Percentiles rank a stretch among this genome's conserved stretches.
phyloP scores from a whole-genome alignment of 92 coral and sea anemone species.

The Epizoanthus scotinus region DNA sequence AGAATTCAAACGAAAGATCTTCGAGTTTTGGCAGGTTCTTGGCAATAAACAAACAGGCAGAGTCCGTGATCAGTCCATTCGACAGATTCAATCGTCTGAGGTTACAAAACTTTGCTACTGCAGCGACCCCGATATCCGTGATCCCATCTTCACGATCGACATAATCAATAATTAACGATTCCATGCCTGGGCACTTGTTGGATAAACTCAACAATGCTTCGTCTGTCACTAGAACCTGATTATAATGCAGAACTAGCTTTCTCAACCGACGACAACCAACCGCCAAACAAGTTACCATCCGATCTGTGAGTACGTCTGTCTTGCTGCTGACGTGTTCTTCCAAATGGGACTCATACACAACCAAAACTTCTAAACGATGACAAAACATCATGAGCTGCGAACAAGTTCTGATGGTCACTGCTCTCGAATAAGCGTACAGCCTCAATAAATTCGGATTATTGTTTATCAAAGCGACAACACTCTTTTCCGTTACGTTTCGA shows the following conservation, averaged over 20 bases:
- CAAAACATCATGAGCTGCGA: constrained; percentile 61
- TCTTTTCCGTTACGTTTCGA: constrained; percentile 80
- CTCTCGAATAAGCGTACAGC: constrained; percentile 83
- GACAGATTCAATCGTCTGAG: constrained; percentile 84
- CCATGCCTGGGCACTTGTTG: constrained; percentile 76
- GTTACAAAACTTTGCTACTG: constrained; percentile 84
- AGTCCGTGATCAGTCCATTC: constrained; percentile 88
- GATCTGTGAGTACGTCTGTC: constrained; percentile 72
- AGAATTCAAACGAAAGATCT: constrained; percentile 85
- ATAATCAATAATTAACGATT: constrained; percentile 87
- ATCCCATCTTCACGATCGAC: constrained; percentile 85
- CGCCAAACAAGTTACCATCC: constrained; percentile 81
- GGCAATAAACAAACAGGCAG: constrained; percentile 78
- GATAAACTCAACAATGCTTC: constrained; percentile 71
- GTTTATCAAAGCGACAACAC: constrained; percentile 76
- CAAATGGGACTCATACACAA: constrained; percentile 85
- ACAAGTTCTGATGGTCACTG: constrained; percentile 85
- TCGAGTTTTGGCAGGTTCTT: constrained; percentile 70
- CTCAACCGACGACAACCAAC: constrained; percentile 76
- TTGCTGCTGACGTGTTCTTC: constrained; percentile 75
- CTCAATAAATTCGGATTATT: constrained; percentile 70
- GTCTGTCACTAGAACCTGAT: constrained; percentile 87
- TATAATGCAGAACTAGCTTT: constrained; percentile 78
- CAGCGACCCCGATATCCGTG: constrained; percentile 85
- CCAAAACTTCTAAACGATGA: constrained; percentile 72